Evolutionary conservation across 2,797 vertebrate genomes (phyloP), one percentile per base, ranked within the genome.

Genomic region (Schizopygopsis pylzovi): DNA sequence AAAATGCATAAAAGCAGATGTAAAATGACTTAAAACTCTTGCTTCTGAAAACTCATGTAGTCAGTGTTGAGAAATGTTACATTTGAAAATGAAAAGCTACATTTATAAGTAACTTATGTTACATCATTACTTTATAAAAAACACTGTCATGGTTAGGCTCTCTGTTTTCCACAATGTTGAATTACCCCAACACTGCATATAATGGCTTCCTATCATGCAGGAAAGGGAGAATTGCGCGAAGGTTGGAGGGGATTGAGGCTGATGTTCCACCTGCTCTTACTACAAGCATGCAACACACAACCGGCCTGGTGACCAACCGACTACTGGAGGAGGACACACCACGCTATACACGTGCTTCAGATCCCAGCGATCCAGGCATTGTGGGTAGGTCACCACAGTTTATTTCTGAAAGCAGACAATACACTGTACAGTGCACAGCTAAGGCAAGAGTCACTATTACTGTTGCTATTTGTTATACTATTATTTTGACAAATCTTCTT

Each of bases 211-310:
- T 82, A 33, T 76, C 16, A 56, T 65, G 67, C 93, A 99, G 98
- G 92, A 99, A 99, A 93, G 98, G 99, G 90, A 96, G 98, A 89
- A 97, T 99, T 90, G 98, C 98, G 52, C 95, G 98, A 65, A 97
- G 98, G 54, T 93, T 99, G 89, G 98, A 99, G 92, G 98, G 97
- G 12, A 98, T 98, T 28, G 97, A 99, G 89, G 95, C 95, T 41
- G 98, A 99, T 25, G 85, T 94, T 0, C 96, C 97, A 16, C 96
- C 97, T 22, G 94, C 96, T 75, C 95, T 98, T 89, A 90, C 97
- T 28, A 95, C 97, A 47, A 97, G 95, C 90, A 95, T 96, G 85
- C 88, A 89, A 33, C 80, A 87, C 43, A 63, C 86, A n/a, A 90
- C 95, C 0, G 97, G 97, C 22, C 92, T 97, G 82, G 97, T 99